phyloP scores from a whole-genome alignment of 1,140 invertebrate genomes.

The Elysia chlorotica region DNA sequence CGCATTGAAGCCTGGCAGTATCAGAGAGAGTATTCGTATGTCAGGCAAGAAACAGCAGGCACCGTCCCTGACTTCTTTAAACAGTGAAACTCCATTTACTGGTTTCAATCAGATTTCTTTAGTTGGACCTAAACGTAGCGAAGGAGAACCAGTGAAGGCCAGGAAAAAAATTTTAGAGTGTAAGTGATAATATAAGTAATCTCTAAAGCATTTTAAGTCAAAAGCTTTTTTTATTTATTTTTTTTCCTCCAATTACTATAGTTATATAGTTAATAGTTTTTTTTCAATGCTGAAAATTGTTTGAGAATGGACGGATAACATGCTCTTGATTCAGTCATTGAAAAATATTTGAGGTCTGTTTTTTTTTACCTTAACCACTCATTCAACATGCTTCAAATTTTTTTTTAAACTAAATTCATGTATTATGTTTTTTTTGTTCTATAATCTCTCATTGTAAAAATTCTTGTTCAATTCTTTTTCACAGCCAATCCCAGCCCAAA shows the following conservation, averaged over 20 bases:
- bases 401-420: too few relatives aligned
- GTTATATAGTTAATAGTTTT: neutral
- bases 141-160: constrained; percentile 1
- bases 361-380: too few relatives aligned
- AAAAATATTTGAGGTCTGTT: neutral
- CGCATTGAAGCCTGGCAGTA: constrained; percentile 36
- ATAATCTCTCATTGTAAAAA: neutral
- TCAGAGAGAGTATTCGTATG: constrained; percentile 29
- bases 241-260: constrained; percentile 2
- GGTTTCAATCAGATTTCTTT: constrained; percentile 10
- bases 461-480: neutral
- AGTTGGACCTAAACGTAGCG: neutral
- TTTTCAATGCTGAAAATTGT: neutral
- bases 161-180: constrained; percentile 22
- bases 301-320: neutral
- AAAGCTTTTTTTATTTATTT: constrained; percentile 13
- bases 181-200: constrained; percentile 25
- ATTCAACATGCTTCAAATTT: too few relatives aligned
- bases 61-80: constrained; percentile 25
- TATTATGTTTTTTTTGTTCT: neutral
- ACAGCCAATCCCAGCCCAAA: neutral
- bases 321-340: neutral
- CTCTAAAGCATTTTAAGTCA: neutral
- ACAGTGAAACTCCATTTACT: constrained; percentile 26
- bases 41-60: constrained; percentile 29